Base-by-base conservation (phyloP, 2,113 vertebrate species). In the Brachypodius melanocephalos region DNA sequence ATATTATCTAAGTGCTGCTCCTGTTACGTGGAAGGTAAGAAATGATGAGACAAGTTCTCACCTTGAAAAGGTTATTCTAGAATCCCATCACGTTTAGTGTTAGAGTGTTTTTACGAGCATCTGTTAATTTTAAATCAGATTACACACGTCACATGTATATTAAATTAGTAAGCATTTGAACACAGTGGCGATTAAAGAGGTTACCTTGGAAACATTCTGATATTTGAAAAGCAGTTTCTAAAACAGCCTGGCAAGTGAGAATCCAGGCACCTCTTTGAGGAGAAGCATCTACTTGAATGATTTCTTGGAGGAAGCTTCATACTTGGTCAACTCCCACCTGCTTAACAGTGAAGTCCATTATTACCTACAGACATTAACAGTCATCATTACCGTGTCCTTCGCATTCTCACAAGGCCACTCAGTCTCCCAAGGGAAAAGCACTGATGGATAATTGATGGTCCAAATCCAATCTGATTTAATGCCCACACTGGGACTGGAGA, bases 191-290 rank as follows among this genome's bases (percentile, higher is more conserved):
- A 93, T 74, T 85, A 71, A 93, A 82, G 59, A 79, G 63, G 89
- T 83, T 97, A 89, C 89, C 89, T 85, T 85, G 84, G 85, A 91
- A 91, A 89, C 74, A 93, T 83, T 71, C 65, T 57, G 40, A 6
- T 85, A 66, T 68, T 80, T 74, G 63, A 91, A 93, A 88, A 82
- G 5, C 43, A 52, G 65, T 59, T 95, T 83, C 72, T 80, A 85
- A 73, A 88, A 67, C 40, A n/a, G 0, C 16, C 48, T 2, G 1
- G 15, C 21, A 87, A 63, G 22, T 78, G 25, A 85, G 45, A 77
- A 89, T 66, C 25, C 42, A 62, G 49, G 15, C 49, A 48, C 3
- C 59, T 31, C 61, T 65, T 16, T 19, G 31, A 69, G 36, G 9
- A 72, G 76, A 87, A 78, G 25, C 10, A 69, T 32, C 13, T 89